A percentile compares a stretch with the other conserved stretches of the same genome.
phyloP scores from a whole-genome alignment of 2,888 invertebrate species.

The Phengaris alcon region DNA sequence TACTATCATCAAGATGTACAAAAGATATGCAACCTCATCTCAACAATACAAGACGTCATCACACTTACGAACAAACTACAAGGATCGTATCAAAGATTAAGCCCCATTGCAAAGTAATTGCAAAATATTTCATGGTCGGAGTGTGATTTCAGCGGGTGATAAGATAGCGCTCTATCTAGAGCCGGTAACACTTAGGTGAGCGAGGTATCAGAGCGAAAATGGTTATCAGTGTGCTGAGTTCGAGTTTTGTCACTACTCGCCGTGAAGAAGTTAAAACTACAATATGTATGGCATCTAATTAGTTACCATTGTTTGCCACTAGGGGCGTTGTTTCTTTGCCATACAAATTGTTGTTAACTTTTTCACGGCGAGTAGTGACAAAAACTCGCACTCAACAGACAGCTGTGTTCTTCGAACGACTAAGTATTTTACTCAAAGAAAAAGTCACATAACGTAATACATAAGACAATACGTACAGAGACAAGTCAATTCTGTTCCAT shows the following conservation, averaged over 20 bases:
- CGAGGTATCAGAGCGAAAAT: slow-evolving; percentile 5
- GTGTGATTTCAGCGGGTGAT: slow-evolving; percentile 16
- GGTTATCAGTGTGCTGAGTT: not conserved
- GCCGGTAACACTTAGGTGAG: slow-evolving; percentile 3
- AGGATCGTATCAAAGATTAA: not conserved
- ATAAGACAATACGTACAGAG: too few relatives aligned
- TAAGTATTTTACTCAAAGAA: too few relatives aligned
- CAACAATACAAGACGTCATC: not conserved
- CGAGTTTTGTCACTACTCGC: not conserved
- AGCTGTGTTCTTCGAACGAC: too few relatives aligned
- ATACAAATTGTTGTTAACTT: too few relatives aligned
- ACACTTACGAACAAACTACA: not conserved
- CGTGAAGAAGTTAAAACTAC: too few relatives aligned
- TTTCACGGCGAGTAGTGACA: too few relatives aligned
- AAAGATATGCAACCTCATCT: not conserved
- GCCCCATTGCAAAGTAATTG: slow-evolving; percentile 10
- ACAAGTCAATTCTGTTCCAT: too few relatives aligned
- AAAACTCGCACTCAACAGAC: too few relatives aligned
- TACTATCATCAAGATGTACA: not conserved
- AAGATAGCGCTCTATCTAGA: slow-evolving; percentile 22
- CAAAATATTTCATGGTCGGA: not conserved
- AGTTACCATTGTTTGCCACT: too few relatives aligned
- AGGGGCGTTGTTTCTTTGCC: too few relatives aligned
- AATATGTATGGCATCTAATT: too few relatives aligned
- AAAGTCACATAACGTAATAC: too few relatives aligned